A percentile compares a stretch with the other conserved stretches of the same genome.
Evolutionary conservation across 2,888 invertebrate genomes (phyloP).

Genomic region (Phania funesta): DNA sequence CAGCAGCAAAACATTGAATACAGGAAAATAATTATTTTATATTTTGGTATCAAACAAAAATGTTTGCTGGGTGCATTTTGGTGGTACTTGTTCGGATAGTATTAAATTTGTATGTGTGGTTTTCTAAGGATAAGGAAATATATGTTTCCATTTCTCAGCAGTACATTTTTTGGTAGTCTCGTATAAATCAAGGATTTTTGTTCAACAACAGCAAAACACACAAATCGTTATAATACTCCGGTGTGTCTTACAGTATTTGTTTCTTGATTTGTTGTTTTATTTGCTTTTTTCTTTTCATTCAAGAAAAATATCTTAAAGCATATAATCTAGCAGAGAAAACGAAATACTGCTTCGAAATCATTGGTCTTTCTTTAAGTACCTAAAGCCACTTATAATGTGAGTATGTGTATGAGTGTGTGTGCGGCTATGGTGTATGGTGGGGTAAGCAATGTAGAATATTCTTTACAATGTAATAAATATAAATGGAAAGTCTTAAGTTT

Average conservation of each 20-base stretch:
- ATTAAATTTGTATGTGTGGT: constrained; percentile 18
- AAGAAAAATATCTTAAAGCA: constrained; percentile 28
- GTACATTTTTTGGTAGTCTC: constrained; percentile 47
- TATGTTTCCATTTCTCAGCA: constrained; percentile 32
- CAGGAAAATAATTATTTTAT: not conserved
- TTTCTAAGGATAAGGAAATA: constrained; percentile 61
- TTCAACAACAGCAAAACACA: constrained; percentile 33
- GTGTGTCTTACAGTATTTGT: constrained; percentile 61
- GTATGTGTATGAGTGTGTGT: not conserved
- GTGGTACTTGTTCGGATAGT: not conserved
- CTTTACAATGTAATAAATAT: constrained; percentile 55
- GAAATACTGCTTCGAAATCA: constrained; percentile 22
- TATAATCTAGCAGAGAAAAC: constrained; percentile 42
- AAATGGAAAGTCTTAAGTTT: constrained; percentile 53
- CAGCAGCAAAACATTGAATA: not conserved
- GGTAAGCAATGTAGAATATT: constrained; percentile 16
- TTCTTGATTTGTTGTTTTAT: not conserved
- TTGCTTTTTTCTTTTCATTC: not conserved
- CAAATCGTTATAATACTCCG: constrained; percentile 65
- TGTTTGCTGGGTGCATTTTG: constrained; percentile 10
- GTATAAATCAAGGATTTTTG: constrained; percentile 66
- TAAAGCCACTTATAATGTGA: constrained; percentile 12
- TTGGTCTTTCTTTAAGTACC: constrained; percentile 1
- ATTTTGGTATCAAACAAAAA: not conserved
- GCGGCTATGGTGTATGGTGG: not conserved